These are phyloP conservation scores for Drosophila quinaria DNA, from an alignment of 2,888 invertebrate genomes.

Conservation along the genomic window DNA sequence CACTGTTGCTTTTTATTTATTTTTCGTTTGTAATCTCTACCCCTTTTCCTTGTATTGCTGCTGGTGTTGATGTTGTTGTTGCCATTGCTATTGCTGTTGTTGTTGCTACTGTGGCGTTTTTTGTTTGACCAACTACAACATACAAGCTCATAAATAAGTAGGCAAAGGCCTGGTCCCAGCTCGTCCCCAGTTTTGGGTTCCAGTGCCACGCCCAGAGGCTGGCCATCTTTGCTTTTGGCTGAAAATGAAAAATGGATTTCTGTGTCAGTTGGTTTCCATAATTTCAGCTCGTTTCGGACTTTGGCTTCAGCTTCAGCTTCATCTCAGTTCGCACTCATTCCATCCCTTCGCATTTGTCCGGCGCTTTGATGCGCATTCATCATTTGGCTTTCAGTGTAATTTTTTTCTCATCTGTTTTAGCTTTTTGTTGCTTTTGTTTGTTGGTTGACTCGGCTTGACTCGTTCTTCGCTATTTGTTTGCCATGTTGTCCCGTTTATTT, in stretches of 20 bases:
- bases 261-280: conserved; percentile 81
- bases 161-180: conserved; percentile 63
- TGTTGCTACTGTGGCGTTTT: conserved; percentile 36
- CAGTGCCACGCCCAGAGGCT: conserved; percentile 35
- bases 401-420: conserved; percentile 18
- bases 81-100: conserved; percentile 30
- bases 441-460: conserved; percentile 25
- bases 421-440: conserved; percentile 24
- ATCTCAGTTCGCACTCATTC: conserved; percentile 2
- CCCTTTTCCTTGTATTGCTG: conserved; percentile 58
- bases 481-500: conserved; percentile 70
- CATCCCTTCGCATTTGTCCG: neutral
- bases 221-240: conserved; percentile 59
- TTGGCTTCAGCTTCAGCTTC: conserved; percentile 48
- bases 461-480: conserved; percentile 52
- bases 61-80: conserved; percentile 32
- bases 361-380: conserved; percentile 74
- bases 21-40: conserved; percentile 74
- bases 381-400: conserved; percentile 70
- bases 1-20: conserved; percentile 69
- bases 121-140: conserved; percentile 76
- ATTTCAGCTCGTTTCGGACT: conserved; percentile 65
- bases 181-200: conserved; percentile 16
- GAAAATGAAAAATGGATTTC: conserved; percentile 81
- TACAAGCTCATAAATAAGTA: conserved; percentile 79